phyloP scores from a whole-genome alignment of 1,140 invertebrate species.

The Adoxophyes honmai region DNA sequence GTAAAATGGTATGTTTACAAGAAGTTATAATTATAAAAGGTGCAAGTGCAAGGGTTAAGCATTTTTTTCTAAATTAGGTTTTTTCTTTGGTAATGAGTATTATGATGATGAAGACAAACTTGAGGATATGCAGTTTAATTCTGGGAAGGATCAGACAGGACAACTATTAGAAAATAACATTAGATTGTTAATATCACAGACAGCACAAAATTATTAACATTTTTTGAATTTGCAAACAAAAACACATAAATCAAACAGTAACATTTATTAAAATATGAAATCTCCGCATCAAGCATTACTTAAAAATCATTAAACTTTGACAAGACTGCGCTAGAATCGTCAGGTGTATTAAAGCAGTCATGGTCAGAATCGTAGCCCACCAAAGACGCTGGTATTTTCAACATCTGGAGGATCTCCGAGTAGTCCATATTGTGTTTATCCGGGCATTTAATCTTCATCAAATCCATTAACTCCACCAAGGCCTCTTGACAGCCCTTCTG shows the following conservation, averaged over 20 bases:
- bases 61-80: too few species aligned
- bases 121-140: too few species aligned
- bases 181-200: too few species aligned
- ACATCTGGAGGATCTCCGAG: slow-evolving; percentile 53
- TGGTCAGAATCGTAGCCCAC: slow-evolving; percentile 65
- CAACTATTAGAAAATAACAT: too few species aligned
- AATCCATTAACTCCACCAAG: slow-evolving; percentile 52
- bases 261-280: slow-evolving; percentile 8
- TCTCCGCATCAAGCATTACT: slow-evolving; percentile 5
- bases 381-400: slow-evolving; percentile 60
- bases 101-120: too few species aligned
- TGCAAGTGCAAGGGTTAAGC: too few species aligned
- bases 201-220: too few species aligned
- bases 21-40: too few species aligned
- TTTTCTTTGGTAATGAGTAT: too few species aligned
- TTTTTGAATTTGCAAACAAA: not conserved
- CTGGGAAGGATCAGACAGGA: too few species aligned
- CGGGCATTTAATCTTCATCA: slow-evolving; percentile 59
- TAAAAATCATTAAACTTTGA: slow-evolving; percentile 42
- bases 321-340: slow-evolving; percentile 50
- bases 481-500: slow-evolving; percentile 65
- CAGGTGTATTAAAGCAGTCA: slow-evolving; percentile 58
- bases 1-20: too few species aligned
- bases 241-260: not conserved
- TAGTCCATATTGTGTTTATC: slow-evolving; percentile 61